These are phyloP conservation scores for Clarias fuscus DNA, from an alignment of 2,797 vertebrate genomes.

Conservation along the genomic window DNA sequence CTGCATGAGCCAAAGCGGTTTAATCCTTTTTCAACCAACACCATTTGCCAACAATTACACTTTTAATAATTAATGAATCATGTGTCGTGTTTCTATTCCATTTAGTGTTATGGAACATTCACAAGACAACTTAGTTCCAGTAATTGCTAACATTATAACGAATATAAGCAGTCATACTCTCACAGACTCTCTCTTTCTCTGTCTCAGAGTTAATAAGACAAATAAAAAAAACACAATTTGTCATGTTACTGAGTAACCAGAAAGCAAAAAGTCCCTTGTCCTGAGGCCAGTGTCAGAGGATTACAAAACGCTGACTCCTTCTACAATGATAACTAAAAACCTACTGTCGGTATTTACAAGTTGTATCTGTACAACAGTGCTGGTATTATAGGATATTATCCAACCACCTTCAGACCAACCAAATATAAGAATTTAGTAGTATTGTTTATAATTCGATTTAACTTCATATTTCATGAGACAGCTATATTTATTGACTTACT, in stretches of 20 bases:
- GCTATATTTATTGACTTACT: background rate
- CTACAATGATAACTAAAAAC: background rate
- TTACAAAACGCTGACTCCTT: background rate
- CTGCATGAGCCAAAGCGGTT: background rate
- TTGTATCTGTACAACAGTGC: too few species aligned
- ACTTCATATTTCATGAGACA: background rate
- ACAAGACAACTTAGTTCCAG: background rate
- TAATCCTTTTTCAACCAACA: background rate
- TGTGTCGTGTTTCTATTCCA: background rate
- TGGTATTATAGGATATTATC: background rate
- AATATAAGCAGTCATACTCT: background rate
- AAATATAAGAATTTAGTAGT: background rate
- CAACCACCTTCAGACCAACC: background rate
- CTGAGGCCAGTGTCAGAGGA: background rate
- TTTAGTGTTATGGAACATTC: background rate
- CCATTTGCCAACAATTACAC: background rate
- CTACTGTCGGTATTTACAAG: background rate
- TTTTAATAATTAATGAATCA: conserved; percentile 21
- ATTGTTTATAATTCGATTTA: background rate
- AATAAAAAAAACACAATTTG: background rate
- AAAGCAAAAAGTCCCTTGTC: background rate
- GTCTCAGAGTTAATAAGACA: background rate
- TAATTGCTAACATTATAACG: background rate
- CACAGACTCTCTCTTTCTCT: background rate
- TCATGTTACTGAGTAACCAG: background rate